Evolutionary conservation across 2,888 invertebrate species (phyloP).

Genomic region (Phragmatobia fuliginosa): DNA sequence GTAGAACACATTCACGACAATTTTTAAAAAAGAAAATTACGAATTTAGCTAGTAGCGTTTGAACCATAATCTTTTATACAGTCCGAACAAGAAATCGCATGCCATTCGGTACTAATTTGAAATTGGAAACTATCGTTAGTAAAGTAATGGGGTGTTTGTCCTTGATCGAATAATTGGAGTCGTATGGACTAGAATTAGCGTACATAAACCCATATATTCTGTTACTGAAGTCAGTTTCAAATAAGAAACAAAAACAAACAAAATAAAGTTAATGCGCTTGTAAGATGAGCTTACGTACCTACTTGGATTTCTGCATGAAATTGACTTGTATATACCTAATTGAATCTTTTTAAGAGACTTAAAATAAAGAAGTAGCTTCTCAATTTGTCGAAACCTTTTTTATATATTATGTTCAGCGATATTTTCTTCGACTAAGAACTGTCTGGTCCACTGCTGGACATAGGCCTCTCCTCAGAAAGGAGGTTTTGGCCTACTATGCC

Average conservation of each 20-base stretch:
- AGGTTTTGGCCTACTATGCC: no score
- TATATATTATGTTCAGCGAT: no score
- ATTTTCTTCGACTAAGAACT: no score
- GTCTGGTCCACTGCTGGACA: no score
- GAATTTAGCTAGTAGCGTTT: neutral
- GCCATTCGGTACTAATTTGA: neutral
- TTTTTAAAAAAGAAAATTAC: neutral
- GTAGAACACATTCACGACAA: neutral
- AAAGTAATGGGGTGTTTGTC: constrained; percentile 6
- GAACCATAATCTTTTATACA: neutral
- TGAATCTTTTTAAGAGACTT: no score
- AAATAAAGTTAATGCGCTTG: neutral
- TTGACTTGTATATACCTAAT: neutral
- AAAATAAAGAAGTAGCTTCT: no score
- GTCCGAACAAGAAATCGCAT: neutral
- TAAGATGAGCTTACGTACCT: neutral
- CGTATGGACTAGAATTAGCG: neutral
- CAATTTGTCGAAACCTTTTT: no score
- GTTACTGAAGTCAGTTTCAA: neutral
- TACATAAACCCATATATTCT: neutral
- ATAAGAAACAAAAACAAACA: neutral
- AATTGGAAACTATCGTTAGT: neutral
- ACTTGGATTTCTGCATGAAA: neutral
- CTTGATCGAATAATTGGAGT: neutral
- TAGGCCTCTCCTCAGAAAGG: no score